phyloP scores from a whole-genome alignment of 2,888 invertebrate species.

The Augochlorella aurata region DNA sequence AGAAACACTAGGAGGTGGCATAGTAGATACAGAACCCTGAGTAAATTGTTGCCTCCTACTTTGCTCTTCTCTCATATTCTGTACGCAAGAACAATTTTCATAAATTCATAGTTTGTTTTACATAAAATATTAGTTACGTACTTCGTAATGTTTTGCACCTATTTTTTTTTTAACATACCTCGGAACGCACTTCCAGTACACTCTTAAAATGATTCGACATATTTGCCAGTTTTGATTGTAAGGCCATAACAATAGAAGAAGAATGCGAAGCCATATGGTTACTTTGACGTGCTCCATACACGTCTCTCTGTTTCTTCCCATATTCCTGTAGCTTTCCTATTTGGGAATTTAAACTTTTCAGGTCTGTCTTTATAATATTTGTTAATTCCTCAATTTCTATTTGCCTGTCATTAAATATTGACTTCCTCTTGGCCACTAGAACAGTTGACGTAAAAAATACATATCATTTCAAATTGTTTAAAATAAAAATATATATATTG shows the following conservation, averaged over 20 bases:
- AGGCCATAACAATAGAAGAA: conserved; percentile 94
- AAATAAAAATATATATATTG: background rate
- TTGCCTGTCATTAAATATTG: conserved; percentile 97
- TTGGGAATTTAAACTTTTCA: conserved; percentile 97
- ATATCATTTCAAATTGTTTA: background rate
- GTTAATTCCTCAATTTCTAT: conserved; percentile 98
- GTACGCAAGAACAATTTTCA: conserved; percentile 13
- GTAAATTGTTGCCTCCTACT: conserved; percentile 95
- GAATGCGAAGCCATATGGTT: conserved; percentile 95
- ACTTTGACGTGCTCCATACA: conserved; percentile 82
- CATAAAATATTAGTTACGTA: background rate
- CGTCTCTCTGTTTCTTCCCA: conserved; percentile 88
- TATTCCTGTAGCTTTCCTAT: conserved; percentile 95
- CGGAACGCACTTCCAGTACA: conserved; percentile 98
- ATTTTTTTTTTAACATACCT: conserved; percentile 83
- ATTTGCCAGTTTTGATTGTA: conserved; percentile 96
- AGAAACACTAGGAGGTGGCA: conserved; percentile 85
- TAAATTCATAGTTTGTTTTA: background rate
- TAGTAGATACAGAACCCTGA: conserved; percentile 86
- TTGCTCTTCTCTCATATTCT: conserved; percentile 97
- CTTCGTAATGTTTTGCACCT: background rate
- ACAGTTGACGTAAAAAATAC: conserved; percentile 61
- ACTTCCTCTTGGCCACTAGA: conserved; percentile 98
- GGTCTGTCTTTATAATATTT: conserved; percentile 97
- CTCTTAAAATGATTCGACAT: conserved; percentile 99